Evolutionary conservation across 2,113 vertebrate species (phyloP).

Genomic region (Numida meleagris): DNA sequence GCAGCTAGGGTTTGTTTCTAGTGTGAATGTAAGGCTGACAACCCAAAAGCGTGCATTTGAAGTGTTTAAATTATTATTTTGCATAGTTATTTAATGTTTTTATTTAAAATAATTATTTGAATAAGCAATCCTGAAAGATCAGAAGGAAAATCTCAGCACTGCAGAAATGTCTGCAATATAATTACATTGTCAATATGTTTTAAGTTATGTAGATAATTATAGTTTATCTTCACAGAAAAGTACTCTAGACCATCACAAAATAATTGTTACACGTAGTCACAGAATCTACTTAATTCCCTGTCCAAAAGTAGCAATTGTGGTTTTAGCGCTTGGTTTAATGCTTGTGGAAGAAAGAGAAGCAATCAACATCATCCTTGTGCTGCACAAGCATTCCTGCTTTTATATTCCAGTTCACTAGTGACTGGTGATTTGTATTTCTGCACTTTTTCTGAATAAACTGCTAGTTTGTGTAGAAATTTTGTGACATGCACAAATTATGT

Average conservation of each 20-base stretch:
- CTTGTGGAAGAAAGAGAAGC: not conserved
- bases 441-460: not conserved
- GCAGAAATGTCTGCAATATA: not conserved
- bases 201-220: conserved; percentile 11
- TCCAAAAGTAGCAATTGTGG: not conserved
- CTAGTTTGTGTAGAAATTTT: not conserved
- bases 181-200: not conserved
- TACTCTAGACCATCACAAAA: not conserved
- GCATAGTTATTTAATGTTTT: not conserved
- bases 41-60: not conserved
- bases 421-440: not conserved
- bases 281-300: not conserved
- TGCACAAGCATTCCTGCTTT: not conserved
- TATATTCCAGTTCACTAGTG: not conserved
- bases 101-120: not conserved
- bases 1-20: not conserved
- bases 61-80: conserved; percentile 16
- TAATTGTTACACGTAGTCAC: conserved; percentile 5
- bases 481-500: not conserved
- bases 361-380: not conserved
- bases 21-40: not conserved
- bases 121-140: not conserved
- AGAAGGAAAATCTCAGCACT: not conserved
- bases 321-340: not conserved
- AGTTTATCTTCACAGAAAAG: conserved; percentile 15